A percentile compares a stretch with the other conserved stretches of the same genome.
phyloP scores from a whole-genome alignment of 2,797 vertebrate species.

The Anolis apletophallus region DNA sequence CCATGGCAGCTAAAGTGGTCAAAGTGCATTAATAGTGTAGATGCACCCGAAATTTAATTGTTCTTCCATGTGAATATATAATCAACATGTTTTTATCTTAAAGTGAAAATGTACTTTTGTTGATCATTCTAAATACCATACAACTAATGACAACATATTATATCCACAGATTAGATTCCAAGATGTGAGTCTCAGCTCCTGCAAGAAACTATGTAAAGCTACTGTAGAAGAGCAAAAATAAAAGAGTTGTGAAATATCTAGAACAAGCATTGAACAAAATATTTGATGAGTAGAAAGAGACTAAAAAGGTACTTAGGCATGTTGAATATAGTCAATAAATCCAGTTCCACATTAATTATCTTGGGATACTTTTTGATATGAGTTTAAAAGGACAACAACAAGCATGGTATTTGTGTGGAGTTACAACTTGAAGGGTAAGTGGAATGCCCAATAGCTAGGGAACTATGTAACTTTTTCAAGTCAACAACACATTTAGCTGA shows the following conservation, averaged over 20 bases:
- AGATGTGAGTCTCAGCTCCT: not conserved
- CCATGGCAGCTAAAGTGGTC: too few species aligned
- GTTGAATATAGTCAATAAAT: not conserved
- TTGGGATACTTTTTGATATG: not conserved
- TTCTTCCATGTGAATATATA: too few species aligned
- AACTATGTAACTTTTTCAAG: not conserved
- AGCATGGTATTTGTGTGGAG: not conserved
- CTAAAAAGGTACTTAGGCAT: not conserved
- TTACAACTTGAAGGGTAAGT: not conserved
- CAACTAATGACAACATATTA: not conserved
- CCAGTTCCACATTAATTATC: not conserved
- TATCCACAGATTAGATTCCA: not conserved
- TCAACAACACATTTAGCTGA: not conserved
- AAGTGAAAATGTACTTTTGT: not conserved
- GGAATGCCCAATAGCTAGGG: not conserved
- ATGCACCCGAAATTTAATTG: too few species aligned
- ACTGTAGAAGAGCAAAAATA: too few species aligned
- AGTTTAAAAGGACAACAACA: not conserved
- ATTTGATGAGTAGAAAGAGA: not conserved
- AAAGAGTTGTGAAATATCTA: too few species aligned
- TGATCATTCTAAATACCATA: not conserved
- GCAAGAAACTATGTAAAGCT: not conserved
- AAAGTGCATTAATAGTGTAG: too few species aligned
- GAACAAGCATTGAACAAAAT: not conserved
- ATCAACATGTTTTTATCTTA: not conserved